Percentiles rank a stretch among this genome's conserved stretches.
Evolutionary conservation across 2,888 invertebrate genomes (phyloP).

Genomic region (Strigamia maritima): DNA sequence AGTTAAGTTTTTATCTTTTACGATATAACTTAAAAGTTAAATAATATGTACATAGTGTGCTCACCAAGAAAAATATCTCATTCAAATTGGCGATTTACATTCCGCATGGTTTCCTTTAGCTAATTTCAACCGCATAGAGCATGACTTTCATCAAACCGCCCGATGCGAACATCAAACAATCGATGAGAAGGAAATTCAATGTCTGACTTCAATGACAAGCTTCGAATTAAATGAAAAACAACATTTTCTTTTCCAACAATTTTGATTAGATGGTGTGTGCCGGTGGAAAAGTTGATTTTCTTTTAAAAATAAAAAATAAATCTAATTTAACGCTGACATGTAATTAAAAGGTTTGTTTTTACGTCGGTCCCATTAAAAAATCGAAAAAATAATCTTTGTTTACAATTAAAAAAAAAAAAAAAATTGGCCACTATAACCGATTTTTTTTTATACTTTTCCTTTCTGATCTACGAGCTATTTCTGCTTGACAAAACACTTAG

Average conservation of each 20-base stretch:
- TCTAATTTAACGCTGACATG: no score
- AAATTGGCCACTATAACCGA: not conserved
- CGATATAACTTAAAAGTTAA: not conserved
- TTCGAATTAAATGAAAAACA: no score
- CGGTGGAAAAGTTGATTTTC: no score
- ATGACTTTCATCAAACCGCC: not conserved
- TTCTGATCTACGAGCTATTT: not conserved
- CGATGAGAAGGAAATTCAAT: not conserved
- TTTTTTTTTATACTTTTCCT: not conserved
- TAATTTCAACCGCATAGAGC: not conserved
- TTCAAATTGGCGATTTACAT: not conserved
- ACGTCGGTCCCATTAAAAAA: no score
- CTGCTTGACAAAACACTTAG: not conserved
- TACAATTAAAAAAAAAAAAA: no score
- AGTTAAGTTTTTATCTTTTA: not conserved
- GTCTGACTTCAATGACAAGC: no score
- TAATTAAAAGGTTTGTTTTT: no score
- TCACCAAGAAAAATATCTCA: not conserved
- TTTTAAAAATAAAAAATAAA: no score
- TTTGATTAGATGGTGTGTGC: no score
- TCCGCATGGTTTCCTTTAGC: not conserved
- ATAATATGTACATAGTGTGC: not conserved
- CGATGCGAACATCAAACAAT: not conserved
- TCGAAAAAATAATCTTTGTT: no score
- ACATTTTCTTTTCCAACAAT: no score